Evolutionary conservation across 2,888 invertebrate genomes (phyloP).

Genomic region (Eilema depressum): DNA sequence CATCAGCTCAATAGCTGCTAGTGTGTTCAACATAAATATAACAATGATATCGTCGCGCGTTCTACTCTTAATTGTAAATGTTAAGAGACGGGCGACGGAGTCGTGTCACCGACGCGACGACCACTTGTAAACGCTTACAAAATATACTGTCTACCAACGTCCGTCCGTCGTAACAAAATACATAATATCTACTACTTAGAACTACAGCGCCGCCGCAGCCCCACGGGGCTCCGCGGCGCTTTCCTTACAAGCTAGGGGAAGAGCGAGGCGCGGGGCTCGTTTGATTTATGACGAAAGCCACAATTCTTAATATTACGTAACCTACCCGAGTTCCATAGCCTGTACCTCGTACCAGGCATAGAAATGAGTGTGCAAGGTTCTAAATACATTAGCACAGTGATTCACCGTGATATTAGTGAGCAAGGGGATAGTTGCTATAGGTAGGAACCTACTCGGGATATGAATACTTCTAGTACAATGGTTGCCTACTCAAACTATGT

Average conservation of each 20-base stretch:
- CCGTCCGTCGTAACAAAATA: constrained; percentile 27
- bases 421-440: neutral
- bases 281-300: neutral
- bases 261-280: too few species aligned
- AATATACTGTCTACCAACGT: constrained; percentile 37
- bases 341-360: too few species aligned
- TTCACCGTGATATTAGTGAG: neutral
- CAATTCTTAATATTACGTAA: neutral
- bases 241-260: too few species aligned
- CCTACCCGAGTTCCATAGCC: neutral
- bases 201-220: neutral
- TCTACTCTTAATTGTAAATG: too few species aligned
- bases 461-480: neutral
- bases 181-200: constrained; percentile 24
- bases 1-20: too few species aligned
- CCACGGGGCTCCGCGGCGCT: too few species aligned
- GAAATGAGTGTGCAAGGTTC: neutral
- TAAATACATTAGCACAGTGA: neutral
- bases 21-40: too few species aligned
- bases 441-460: neutral
- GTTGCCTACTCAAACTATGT: neutral
- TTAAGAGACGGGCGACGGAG: constrained; percentile 6
- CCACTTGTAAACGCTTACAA: constrained; percentile 41
- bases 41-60: too few species aligned
- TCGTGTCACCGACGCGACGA: constrained; percentile 16